These are phyloP conservation scores for Harpagifer antarcticus DNA, from an alignment of 2,797 vertebrate species.

Conservation along the genomic window DNA sequence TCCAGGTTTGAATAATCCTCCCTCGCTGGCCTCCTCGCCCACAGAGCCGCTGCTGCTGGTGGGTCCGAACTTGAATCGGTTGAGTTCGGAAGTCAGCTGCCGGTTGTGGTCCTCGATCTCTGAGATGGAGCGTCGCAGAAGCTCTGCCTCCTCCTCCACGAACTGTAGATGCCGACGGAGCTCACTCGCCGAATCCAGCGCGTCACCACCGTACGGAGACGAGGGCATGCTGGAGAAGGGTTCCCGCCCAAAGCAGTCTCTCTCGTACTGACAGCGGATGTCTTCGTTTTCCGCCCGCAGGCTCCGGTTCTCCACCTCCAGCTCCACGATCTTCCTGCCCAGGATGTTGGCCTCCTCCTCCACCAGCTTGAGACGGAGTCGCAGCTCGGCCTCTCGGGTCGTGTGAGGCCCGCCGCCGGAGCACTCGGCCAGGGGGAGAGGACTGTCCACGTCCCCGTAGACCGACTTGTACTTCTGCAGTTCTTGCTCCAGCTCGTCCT, in stretches of 20 bases:
- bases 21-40: slow-evolving; percentile 62
- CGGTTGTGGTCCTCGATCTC: slow-evolving; percentile 99
- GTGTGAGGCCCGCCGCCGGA: slow-evolving; percentile 91
- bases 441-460: slow-evolving; percentile 97
- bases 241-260: slow-evolving; percentile 91
- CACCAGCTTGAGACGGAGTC: slow-evolving; percentile 94
- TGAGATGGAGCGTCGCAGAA: slow-evolving; percentile 94
- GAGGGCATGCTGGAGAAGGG: slow-evolving; percentile 93
- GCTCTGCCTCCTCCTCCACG: slow-evolving; percentile 97
- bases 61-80: slow-evolving; percentile 94
- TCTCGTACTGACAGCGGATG: slow-evolving; percentile 93
- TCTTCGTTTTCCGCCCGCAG: slow-evolving; percentile 97
- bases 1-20: slow-evolving; percentile 65
- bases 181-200: slow-evolving; percentile 91
- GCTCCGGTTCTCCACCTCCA: slow-evolving; percentile 98
- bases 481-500: slow-evolving; percentile 96
- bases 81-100: slow-evolving; percentile 93
- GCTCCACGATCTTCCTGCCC: slow-evolving; percentile 96
- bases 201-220: slow-evolving; percentile 91
- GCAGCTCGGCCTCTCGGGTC: slow-evolving; percentile 90
- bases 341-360: slow-evolving; percentile 98
- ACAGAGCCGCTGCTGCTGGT: slow-evolving; percentile 72
- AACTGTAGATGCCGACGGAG: slow-evolving; percentile 97
- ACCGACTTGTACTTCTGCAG: slow-evolving; percentile 96
- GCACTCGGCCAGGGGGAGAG: slow-evolving; percentile 89